phyloP scores from a whole-genome alignment of 2,113 vertebrate species.

The Marmota monax region DNA sequence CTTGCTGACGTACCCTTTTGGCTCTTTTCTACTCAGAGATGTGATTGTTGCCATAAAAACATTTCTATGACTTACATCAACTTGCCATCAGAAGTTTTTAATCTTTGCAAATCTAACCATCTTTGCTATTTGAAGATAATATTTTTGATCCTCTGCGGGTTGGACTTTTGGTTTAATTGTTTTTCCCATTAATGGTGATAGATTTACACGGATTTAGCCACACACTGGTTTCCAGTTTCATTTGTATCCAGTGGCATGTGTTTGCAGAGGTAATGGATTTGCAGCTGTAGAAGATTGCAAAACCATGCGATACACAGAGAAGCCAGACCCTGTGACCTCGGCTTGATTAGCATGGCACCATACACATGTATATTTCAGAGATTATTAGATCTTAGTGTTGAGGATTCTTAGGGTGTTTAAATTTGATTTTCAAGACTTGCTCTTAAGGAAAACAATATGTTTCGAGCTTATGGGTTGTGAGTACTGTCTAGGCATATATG shows the following conservation, averaged over 20 bases:
- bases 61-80: neutral
- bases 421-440: constrained; percentile 56
- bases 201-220: constrained; percentile 58
- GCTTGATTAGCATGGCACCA: constrained; percentile 29
- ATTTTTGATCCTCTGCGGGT: constrained; percentile 16
- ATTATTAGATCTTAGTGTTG: neutral
- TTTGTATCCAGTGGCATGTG: constrained; percentile 66
- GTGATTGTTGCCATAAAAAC: constrained; percentile 18
- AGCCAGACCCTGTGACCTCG: constrained; percentile 14
- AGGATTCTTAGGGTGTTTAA: constrained; percentile 32
- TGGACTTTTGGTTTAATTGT: constrained; percentile 69
- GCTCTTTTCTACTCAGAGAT: neutral
- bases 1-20: neutral
- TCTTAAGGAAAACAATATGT: constrained; percentile 48
- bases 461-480: neutral
- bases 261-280: constrained; percentile 70
- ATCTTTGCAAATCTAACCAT: constrained; percentile 20
- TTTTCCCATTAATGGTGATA: constrained; percentile 65
- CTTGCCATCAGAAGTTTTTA: constrained; percentile 38
- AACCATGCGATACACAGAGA: neutral
- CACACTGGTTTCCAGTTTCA: constrained; percentile 65
- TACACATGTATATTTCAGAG: constrained; percentile 47
- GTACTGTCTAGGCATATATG: neutral
- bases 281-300: neutral
- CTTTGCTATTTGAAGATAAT: constrained; percentile 39